phyloP scores from a whole-genome alignment of 2,888 invertebrate species.

The Athetis lepigone region DNA sequence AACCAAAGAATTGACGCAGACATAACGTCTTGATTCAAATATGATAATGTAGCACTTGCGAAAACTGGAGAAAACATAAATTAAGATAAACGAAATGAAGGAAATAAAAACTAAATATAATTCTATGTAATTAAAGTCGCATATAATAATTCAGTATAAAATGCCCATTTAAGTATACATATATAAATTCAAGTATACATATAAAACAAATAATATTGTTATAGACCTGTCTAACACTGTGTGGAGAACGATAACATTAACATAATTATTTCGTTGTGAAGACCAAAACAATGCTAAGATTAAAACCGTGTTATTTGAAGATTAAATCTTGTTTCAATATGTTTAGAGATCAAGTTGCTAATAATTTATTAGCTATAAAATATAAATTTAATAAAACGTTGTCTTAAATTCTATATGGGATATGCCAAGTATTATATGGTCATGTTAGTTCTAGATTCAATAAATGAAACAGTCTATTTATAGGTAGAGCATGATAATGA shows the following conservation, averaged over 20 bases:
- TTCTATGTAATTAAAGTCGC: neutral
- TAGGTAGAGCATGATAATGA: constrained; percentile 21
- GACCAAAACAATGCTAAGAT: constrained; percentile 32
- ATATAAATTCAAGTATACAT: neutral
- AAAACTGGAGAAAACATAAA: neutral
- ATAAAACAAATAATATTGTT: neutral
- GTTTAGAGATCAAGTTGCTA: constrained; percentile 8
- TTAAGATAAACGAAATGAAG: neutral
- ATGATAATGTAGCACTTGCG: neutral
- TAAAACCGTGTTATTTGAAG: constrained; percentile 20
- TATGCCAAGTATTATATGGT: constrained; percentile 16
- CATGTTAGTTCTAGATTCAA: constrained; percentile 18
- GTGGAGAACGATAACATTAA: constrained; percentile 3
- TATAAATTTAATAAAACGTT: constrained; percentile 5
- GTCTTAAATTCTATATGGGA: constrained; percentile 4
- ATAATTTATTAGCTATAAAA: constrained; percentile 28
- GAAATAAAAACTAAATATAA: neutral
- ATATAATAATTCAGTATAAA: constrained; percentile 2
- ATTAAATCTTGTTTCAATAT: constrained; percentile 20
- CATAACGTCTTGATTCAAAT: constrained; percentile 11
- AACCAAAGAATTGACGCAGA: constrained; percentile 56
- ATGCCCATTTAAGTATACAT: too few relatives aligned
- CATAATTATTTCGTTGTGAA: constrained; percentile 16
- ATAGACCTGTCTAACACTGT: neutral
- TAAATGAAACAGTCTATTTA: neutral